Evolutionary conservation across 1,140 invertebrate species (phyloP), one percentile per base, ranked within the genome.

Genomic region (Heliconius eleuchia): DNA sequence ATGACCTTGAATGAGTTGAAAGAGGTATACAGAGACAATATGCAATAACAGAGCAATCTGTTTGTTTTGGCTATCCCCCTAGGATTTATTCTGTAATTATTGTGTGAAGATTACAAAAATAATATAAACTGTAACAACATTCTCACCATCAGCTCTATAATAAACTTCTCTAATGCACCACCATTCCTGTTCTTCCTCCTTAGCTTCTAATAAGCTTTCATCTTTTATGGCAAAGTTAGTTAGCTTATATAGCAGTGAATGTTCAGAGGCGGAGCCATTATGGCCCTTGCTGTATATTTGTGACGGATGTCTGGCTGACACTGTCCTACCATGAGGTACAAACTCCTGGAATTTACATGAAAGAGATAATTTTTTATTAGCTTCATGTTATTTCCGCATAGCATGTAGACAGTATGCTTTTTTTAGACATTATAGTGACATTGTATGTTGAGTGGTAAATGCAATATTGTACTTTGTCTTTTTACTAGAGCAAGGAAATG

Each of bases 251-350:
- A 97, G 92, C 52, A 97, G 86, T 77, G 96, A 95, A 95, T 96
- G 90, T 96, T 96, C 87, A 81, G 91, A 89, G 80, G 85, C 34
- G 75, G 91, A 87, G 77, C 87, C 84, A 88, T 93, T 88, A 82
- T 90, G 87, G 27, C 92, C 89, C 81, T 91, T 87, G 80, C 83
- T 86, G 76, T 89, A 95, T 74, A 94, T 95, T 88, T 92, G 92
- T 79, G 97, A 97, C 73, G 98, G 98, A 95, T 98, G 98, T 73
- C 96, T 96, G 73, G 95, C 92, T 88, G 97, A 94, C 91, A 97
- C 97, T 90, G 97, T 96, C 92, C 98, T 96, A 87, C 98, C 98
- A 95, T 97, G 97, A 87, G 98, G 98, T 95, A 97, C 95, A 96
- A 97, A 98, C 95, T 98, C 98, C 97, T 98, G 90, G n/a, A 94